Percentiles rank a stretch among this genome's conserved stretches.
Evolutionary conservation across 2,113 vertebrate species (phyloP).

Genomic region (Salvator merianae): DNA sequence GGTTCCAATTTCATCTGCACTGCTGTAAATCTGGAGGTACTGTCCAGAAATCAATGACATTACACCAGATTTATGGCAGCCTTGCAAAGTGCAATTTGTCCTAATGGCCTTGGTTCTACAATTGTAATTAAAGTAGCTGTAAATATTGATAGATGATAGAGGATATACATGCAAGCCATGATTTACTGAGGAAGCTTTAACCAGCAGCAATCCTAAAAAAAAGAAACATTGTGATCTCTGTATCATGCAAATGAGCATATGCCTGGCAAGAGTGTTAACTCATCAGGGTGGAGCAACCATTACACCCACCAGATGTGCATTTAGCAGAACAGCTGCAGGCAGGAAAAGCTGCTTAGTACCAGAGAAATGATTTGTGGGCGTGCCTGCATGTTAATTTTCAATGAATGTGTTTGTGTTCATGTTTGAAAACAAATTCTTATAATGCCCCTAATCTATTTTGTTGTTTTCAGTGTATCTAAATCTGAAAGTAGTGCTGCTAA

Average conservation of each 20-base stretch:
- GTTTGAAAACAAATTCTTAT: constrained; percentile 14
- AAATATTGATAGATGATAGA: constrained; percentile 30
- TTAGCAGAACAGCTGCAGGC: constrained; percentile 21
- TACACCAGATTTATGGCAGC: constrained; percentile 15
- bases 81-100: constrained; percentile 21
- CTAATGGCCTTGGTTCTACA: constrained; percentile 26
- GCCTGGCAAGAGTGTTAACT: constrained; percentile 15
- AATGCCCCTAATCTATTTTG: constrained; percentile 5
- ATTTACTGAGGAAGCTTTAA: constrained; percentile 2
- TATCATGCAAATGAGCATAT: constrained; percentile 32
- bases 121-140: constrained; percentile 30
- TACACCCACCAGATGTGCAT: constrained; percentile 30
- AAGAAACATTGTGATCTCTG: constrained; percentile 3
- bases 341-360: constrained; percentile 6
- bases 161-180: neutral
- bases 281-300: constrained; percentile 7
- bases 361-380: constrained; percentile 24
- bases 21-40: constrained; percentile 9
- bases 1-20: neutral
- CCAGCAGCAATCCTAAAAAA: neutral
- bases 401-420: neutral
- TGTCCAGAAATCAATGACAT: neutral
- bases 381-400: constrained; percentile 21
- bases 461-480: neutral
- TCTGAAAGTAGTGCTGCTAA: neutral